These are phyloP conservation scores for Tapirus indicus DNA, from an alignment of 2,797 vertebrate genomes.

Conservation along the genomic window DNA sequence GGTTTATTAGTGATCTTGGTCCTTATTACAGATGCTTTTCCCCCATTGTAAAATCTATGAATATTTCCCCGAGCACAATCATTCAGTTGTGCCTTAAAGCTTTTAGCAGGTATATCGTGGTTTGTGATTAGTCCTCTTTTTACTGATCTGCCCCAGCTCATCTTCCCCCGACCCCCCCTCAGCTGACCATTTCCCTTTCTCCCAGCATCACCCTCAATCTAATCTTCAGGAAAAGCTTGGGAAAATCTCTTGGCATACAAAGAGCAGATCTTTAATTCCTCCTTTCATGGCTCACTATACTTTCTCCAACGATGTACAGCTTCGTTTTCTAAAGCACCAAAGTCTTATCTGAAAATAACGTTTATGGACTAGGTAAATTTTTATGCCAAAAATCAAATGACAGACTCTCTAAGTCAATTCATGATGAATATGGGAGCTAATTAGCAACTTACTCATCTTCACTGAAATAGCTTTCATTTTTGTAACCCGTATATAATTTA, in stretches of 20 bases:
- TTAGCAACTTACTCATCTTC: background rate
- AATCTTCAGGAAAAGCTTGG: background rate
- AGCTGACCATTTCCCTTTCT: background rate
- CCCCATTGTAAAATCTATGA: background rate
- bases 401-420: background rate
- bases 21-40: background rate
- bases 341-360: constrained; percentile 32
- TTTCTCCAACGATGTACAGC: background rate
- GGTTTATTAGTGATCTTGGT: background rate
- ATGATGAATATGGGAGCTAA: background rate
- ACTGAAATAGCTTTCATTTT: background rate
- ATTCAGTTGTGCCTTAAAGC: constrained; percentile 25
- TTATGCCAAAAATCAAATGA: constrained; percentile 38
- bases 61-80: background rate
- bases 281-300: background rate
- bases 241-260: background rate
- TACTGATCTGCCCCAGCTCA: background rate
- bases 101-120: background rate
- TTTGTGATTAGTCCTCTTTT: background rate
- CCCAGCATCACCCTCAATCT: background rate
- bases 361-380: constrained; percentile 15
- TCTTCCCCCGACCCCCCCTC: background rate
- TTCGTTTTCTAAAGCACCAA: constrained; percentile 17
- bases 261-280: background rate
- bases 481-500: background rate